phyloP scores from a whole-genome alignment of 2,113 vertebrate genomes.

The Abramis brama region DNA sequence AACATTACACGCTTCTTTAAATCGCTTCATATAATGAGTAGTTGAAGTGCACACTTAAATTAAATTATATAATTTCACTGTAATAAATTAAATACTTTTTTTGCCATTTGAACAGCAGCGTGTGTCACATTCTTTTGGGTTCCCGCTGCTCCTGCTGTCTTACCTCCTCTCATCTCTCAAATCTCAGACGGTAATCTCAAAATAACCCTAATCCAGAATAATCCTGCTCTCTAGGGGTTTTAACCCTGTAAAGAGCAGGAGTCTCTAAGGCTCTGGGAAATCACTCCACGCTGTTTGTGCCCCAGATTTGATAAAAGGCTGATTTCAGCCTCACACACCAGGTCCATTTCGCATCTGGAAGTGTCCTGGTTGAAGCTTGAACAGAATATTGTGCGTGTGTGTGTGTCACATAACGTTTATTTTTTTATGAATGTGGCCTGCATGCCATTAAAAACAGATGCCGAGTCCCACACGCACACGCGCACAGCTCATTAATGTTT shows the following conservation, averaged over 20 bases:
- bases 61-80: neutral
- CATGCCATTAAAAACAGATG: conserved; percentile 45
- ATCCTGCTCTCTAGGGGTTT: conserved; percentile 44
- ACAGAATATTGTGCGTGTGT: too few species aligned
- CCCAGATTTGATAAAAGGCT: conserved; percentile 20
- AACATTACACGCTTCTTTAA: neutral
- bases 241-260: conserved; percentile 38
- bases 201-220: conserved; percentile 60
- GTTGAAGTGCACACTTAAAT: neutral
- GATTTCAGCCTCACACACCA: conserved; percentile 10
- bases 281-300: conserved; percentile 12
- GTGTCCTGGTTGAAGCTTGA: neutral
- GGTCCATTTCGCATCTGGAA: neutral
- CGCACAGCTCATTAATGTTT: conserved; percentile 53
- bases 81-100: neutral
- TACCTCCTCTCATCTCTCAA: conserved; percentile 41
- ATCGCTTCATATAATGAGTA: neutral
- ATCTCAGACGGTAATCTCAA: conserved; percentile 54
- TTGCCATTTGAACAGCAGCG: neutral
- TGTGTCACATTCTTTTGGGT: neutral
- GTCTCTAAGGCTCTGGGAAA: conserved; percentile 26
- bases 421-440: conserved; percentile 54
- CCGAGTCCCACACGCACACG: conserved; percentile 8
- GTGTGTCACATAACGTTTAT: neutral
- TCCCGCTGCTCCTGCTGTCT: conserved; percentile 12